Base-by-base conservation (phyloP, 1,140 invertebrate species). In the Nixonia krombeini region DNA sequence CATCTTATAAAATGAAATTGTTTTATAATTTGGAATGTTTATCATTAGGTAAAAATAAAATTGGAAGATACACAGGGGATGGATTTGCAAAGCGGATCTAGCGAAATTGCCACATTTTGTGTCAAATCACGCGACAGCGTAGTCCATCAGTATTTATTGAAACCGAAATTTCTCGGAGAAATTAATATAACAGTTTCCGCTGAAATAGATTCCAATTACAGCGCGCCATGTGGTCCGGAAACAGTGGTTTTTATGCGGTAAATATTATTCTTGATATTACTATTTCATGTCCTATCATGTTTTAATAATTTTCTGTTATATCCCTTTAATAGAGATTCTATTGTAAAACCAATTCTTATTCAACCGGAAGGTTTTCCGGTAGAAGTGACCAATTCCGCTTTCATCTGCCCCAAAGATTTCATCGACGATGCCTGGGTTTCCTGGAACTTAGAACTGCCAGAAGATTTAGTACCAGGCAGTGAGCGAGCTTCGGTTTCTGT, bases 131-230 rank as follows among this genome's bases (percentile, higher is more conserved):
- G 80, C 42, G 74, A 84, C 57, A 87, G 80, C 18, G 73, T 82
- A 1, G 85, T 87, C 1, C 79, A 87, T 31, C 85, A 84, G 42
- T 90, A 86, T 68, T 74, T 79, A 9, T 68, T 91, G 1, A 83
- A 82, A 44, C 87, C 87, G 0, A 79, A 71, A 7, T 62, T 80
- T 1, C 73, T 90, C 0, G 90, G 89, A 5, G 77, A 87, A 10
- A 80, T 90, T 0, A 90, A 90, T 49, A 81, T 91, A 0, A 89
- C 86, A 4, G 88, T 90, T n/a, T 74, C 81, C 1, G 90, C 87
- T n/a, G 81, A 85, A 35, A 77, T 87, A 17, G 87, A 88, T 38
- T 58, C 80, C 5, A 68, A 80, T 31, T 86, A 79, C 51, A 74
- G 75, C 0, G 74, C 81, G 31, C 55, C 79, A 1, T 89, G 88